A percentile compares a stretch with the other conserved stretches of the same genome.
Conservation (phyloP, 2,888 invertebrate species). For the Sceliomorpha sp. region DNA sequence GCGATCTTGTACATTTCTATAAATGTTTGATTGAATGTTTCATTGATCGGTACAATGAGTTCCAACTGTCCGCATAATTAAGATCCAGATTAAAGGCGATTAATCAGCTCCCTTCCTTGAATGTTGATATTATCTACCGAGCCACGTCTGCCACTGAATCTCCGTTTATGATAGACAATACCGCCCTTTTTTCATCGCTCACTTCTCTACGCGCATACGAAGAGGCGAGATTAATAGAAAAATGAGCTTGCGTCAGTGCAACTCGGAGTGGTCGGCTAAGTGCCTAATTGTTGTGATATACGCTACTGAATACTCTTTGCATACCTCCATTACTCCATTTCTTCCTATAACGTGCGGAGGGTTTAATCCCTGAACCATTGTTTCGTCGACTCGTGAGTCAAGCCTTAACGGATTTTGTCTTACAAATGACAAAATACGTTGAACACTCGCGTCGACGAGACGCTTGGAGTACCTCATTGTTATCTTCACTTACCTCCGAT, state of each 20-base stretch:
- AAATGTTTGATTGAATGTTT: no score
- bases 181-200: conserved; percentile 24
- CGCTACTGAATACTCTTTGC: conserved; percentile 56
- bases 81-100: no score
- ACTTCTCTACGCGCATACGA: conserved; percentile 9
- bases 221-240: conserved; percentile 48
- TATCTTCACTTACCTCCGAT: conserved; percentile 34
- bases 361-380: conserved; percentile 67
- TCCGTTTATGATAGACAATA: conserved; percentile 16
- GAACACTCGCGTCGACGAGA: conserved; percentile 62
- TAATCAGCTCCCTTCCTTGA: conserved; percentile 49
- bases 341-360: conserved; percentile 60
- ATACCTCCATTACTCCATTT: conserved; percentile 53
- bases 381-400: conserved; percentile 75
- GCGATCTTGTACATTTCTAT: no score
- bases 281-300: conserved; percentile 64
- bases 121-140: conserved; percentile 52
- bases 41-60: conserved; percentile 6
- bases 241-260: conserved; percentile 23
- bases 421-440: conserved; percentile 72
- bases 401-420: conserved; percentile 79
- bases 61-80: no score
- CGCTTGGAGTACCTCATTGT: conserved; percentile 59
- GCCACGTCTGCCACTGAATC: conserved; percentile 3
- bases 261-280: conserved; percentile 53